Evolutionary conservation across 2,888 invertebrate genomes (phyloP).

Genomic region (Cremastinae sp.): DNA sequence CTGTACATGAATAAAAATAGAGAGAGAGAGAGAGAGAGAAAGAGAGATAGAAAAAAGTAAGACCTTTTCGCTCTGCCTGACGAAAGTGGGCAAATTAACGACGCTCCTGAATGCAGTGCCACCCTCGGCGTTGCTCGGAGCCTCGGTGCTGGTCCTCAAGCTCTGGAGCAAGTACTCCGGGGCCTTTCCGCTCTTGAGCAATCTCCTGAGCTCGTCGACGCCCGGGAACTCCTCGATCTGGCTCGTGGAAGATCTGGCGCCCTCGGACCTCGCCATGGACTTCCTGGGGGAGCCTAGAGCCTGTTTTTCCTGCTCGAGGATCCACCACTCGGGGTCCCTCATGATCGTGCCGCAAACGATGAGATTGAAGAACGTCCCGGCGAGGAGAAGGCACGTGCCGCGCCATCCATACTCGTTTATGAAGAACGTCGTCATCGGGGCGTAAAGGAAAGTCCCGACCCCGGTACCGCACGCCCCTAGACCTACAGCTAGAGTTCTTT

Average conservation of each 20-base stretch:
- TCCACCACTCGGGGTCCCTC: conserved; percentile 94
- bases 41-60: too few relatives aligned
- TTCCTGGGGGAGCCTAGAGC: conserved; percentile 79
- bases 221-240: conserved; percentile 84
- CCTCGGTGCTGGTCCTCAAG: conserved; percentile 83
- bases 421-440: conserved; percentile 91
- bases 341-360: conserved; percentile 93
- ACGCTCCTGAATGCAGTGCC: conserved; percentile 83
- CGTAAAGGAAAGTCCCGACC: conserved; percentile 93
- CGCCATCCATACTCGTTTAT: conserved; percentile 92
- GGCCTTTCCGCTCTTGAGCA: conserved; percentile 87
- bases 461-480: conserved; percentile 94
- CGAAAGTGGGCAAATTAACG: conserved; percentile 88
- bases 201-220: conserved; percentile 85
- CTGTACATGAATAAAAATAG: too few relatives aligned
- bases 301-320: conserved; percentile 83
- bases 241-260: conserved; percentile 81
- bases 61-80: conserved; percentile 86
- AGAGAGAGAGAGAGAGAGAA: too few relatives aligned
- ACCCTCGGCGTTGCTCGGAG: conserved; percentile 82
- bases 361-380: conserved; percentile 91
- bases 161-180: conserved; percentile 86
- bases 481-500: conserved; percentile 92
- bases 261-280: conserved; percentile 82
- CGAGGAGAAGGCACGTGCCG: conserved; percentile 89